Evolutionary conservation across 2,113 vertebrate genomes (phyloP).

Genomic region (Corydoras maculifer): DNA sequence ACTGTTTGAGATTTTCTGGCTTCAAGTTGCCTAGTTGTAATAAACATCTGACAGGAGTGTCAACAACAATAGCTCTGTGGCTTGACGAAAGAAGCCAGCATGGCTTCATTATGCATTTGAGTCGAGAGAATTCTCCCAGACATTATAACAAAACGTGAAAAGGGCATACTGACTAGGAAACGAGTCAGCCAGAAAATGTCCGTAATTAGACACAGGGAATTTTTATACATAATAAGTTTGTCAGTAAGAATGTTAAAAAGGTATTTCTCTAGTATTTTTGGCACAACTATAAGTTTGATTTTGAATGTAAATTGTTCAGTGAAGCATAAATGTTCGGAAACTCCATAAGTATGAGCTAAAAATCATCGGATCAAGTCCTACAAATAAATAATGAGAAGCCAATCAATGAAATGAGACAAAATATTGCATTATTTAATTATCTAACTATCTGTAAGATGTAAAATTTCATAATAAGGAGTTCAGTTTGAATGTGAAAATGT

Average conservation of each 20-base stretch:
- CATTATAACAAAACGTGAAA: constrained; percentile 44
- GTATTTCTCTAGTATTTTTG: too few relatives aligned
- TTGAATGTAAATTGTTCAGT: too few relatives aligned
- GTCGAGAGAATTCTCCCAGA: constrained; percentile 45
- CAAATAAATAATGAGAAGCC: too few relatives aligned
- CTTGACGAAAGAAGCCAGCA: constrained; percentile 44
- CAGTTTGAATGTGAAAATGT: too few relatives aligned
- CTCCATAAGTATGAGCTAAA: too few relatives aligned
- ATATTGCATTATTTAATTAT: too few relatives aligned
- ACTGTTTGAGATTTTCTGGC: constrained; percentile 40
- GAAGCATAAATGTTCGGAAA: too few relatives aligned
- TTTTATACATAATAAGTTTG: background rate
- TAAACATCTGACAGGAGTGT: constrained; percentile 52
- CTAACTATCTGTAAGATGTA: too few relatives aligned
- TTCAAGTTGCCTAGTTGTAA: constrained; percentile 32
- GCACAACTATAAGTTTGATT: too few relatives aligned
- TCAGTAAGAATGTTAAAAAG: background rate
- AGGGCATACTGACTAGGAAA: constrained; percentile 50
- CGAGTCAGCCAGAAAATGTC: constrained; percentile 14
- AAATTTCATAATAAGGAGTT: too few relatives aligned
- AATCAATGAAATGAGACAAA: too few relatives aligned
- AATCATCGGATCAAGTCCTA: too few relatives aligned
- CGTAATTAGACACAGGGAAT: background rate
- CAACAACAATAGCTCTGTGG: constrained; percentile 33
- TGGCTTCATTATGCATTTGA: constrained; percentile 48